These are phyloP conservation scores for Odontothrips loti DNA, from an alignment of 2,888 invertebrate genomes.

Conservation along the genomic window DNA sequence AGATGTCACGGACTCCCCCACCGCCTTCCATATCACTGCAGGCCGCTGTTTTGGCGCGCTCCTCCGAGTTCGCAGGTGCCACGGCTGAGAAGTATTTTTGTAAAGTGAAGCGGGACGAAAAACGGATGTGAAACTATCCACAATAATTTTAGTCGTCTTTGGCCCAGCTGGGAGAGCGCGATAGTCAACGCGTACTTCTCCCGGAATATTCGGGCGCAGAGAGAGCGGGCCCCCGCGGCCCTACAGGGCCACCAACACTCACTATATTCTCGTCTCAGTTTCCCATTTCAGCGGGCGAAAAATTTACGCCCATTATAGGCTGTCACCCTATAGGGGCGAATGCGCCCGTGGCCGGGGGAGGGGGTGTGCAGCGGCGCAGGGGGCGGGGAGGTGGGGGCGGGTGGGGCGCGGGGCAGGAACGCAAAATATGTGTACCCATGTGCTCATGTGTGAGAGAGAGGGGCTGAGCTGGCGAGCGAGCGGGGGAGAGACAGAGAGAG, in stretches of 20 bases:
- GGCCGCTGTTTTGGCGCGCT: no score
- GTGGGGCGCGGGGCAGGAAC: neutral
- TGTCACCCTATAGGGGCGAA: neutral
- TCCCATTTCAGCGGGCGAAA: constrained; percentile 6
- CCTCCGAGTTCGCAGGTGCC: no score
- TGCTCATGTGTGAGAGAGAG: neutral
- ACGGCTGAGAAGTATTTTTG: no score
- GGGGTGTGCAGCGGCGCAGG: neutral
- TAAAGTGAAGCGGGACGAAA: no score
- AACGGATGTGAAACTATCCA: no score
- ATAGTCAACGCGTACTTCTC: no score
- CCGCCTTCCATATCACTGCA: no score
- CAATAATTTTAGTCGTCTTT: no score
- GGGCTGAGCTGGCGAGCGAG: neutral
- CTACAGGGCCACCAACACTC: neutral
- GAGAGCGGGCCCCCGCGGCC: no score
- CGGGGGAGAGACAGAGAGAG: neutral
- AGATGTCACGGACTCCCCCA: no score
- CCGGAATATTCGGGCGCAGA: no score
- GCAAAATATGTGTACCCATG: constrained; percentile 20
- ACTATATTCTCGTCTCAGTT: neutral
- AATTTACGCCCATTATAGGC: constrained; percentile 22
- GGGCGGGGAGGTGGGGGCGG: neutral
- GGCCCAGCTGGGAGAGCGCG: no score
- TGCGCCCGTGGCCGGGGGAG: neutral